Evolutionary conservation across 2,888 invertebrate species (phyloP), one percentile per base, ranked within the genome.

Genomic region (Synanthedon myopaeformis): DNA sequence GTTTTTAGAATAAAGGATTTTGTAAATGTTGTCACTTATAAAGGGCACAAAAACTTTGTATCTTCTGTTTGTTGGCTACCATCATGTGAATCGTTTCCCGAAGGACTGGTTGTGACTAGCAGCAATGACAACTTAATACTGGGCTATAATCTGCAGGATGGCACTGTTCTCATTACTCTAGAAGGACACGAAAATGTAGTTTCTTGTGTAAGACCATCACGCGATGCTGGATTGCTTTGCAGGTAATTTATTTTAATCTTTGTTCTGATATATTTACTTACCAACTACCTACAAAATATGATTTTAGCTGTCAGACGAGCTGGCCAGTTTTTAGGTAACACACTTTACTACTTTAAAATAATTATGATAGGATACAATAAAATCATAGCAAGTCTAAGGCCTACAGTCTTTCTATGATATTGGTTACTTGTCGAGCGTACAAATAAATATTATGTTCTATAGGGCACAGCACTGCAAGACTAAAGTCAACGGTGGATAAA

Each of bases 61-160:
- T 92, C 93, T 0, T 91, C 93, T 63, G 92, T 97, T 1, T 93
- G 93, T 69, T 92, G 92, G 70, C 71, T 96, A 62, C 92, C 93
- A 51, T 92, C 94, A 1, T 90, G 90, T 59, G 88, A 89, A 59
- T 85, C 89, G 17, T 91, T 91, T 69, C 94, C 94, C 0, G 90
- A 92, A 55, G 95, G 96, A 3, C 84, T 96, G 55, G 92, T 98
- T 53, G 85, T 96, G 53, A 96, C 97, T 4, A 97, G 96, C 14
- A 94, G 97, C 67, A 95, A 97, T 79, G 98, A 98, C 76, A 91
- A 92, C 57, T 91, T 90, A 11, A 95, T 98, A 65, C 89, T 94
- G 62, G 91, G 94, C 6, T 98, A 94, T 74, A 90, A 91, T 59
- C 88, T 93, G 3, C 92, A 92, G 23, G 92, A 93, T 57, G 89